phyloP scores from a whole-genome alignment of 2,113 vertebrate species.

The Sus scrofa region DNA sequence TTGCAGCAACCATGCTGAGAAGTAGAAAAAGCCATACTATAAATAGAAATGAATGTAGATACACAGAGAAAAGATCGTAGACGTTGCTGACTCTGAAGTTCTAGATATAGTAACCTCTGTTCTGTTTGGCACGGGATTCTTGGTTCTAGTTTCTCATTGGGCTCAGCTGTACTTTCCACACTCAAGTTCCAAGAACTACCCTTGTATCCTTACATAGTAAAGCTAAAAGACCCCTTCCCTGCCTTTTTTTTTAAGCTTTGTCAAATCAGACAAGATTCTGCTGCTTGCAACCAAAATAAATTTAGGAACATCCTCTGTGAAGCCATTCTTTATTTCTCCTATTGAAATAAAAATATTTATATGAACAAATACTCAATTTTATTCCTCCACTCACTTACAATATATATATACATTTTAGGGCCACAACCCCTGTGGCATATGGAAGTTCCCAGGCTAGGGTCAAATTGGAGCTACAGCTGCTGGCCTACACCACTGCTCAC shows the following conservation, averaged over 20 bases:
- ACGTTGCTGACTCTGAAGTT: not conserved
- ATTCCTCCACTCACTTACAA: not conserved
- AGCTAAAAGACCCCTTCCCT: accelerated
- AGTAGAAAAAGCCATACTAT: not conserved
- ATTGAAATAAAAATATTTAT: not conserved
- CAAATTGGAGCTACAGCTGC: too few species aligned
- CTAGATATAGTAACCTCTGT: not conserved
- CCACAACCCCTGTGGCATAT: too few species aligned
- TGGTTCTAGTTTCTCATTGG: not conserved
- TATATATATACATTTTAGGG: too few species aligned
- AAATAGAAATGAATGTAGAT: not conserved
- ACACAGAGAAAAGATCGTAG: not conserved
- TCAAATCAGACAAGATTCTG: not conserved
- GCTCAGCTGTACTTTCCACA: not conserved
- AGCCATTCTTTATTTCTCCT: not conserved
- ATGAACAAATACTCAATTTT: not conserved
- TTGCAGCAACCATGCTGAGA: not conserved
- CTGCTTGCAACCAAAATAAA: not conserved
- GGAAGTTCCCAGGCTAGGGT: too few species aligned
- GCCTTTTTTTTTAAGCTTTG: not conserved
- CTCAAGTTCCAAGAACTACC: not conserved
- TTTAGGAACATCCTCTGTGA: not conserved
- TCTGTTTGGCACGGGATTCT: not conserved
- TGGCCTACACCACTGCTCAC: too few species aligned
- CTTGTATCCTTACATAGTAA: not conserved